Conservation (phyloP, 2,113 vertebrate genomes). For the Hystrix cristata region DNA sequence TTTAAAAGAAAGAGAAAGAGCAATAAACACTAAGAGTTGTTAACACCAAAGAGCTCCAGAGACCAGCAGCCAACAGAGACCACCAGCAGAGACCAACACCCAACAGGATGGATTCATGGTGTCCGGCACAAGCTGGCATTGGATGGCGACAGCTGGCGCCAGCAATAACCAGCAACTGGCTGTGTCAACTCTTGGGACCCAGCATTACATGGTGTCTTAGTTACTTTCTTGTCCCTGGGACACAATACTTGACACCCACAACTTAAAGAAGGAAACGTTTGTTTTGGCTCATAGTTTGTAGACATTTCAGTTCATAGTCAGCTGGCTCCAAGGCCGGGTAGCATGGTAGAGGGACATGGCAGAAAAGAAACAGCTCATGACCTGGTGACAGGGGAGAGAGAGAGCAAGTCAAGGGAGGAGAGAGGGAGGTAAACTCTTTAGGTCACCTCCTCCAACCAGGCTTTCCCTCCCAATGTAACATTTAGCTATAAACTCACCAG, state of each 20-base stretch:
- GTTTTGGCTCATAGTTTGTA: neutral
- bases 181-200: neutral
- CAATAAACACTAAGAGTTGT: neutral
- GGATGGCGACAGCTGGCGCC: neutral
- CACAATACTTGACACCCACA: neutral
- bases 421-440: neutral
- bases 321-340: neutral
- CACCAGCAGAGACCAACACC: neutral
- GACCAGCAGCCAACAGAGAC: neutral
- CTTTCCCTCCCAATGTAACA: neutral
- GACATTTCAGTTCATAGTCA: neutral
- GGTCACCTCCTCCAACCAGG: neutral
- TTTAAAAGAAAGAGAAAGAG: neutral
- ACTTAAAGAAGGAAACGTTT: neutral
- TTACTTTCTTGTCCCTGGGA: neutral
- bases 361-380: neutral
- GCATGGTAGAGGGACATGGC: neutral
- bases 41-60: neutral
- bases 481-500: neutral
- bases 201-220: neutral
- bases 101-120: neutral
- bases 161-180: neutral
- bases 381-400: neutral
- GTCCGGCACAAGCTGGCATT: neutral
- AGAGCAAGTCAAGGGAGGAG: neutral